Base-by-base conservation (phyloP, 2,888 invertebrate species). In the Dryadula phaetusa region DNA sequence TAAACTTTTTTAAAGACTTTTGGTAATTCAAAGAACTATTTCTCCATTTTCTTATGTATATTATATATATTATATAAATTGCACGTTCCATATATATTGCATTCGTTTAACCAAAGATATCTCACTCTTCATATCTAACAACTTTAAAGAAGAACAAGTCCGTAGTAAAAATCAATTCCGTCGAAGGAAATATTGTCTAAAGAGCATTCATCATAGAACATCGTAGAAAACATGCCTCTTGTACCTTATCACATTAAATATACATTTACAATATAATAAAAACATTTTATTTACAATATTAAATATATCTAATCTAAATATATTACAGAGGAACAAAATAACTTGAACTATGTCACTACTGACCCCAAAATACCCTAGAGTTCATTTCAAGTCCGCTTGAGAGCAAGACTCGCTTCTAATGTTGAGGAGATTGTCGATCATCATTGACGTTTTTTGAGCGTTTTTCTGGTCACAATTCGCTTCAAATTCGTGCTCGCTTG, bases 261-360 rank as follows among this genome's bases (percentile, higher is more conserved):
- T 76, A 76, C 84, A 91, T 87, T 86, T 91, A 90, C 84, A 89
- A 84, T 71, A 67, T 84, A 87, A 86, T 88, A 90, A 88, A 89
- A 90, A 88, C 88, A 87, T 89, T 90, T 87, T 92, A 91, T 91
- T 84, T 92, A 92, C 91, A 92, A 74, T 76, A 79, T 90, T 89
- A 90, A 90, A 88, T 88, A 88, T 79, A 77, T 77, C 83, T 86
- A 86, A 66, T 79, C 86, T 88, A 87, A 77, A 78, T 83, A 84
- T 84, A 87, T 88, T 92, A 92, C 91, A 92, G 82, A 92, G 92
- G 92, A 92, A 92, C 92, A 88, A 92, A 91, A 85, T 74, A 82
- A 82, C 86, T 87, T 89, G 79, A 88, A 87, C 91, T 91, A 92
- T 81, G 78, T 82, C 82, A 84, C 88, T 89, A 87, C 83, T 80